phyloP scores from a whole-genome alignment of 1,140 invertebrate genomes.

The Druon quercuslanigerum region DNA sequence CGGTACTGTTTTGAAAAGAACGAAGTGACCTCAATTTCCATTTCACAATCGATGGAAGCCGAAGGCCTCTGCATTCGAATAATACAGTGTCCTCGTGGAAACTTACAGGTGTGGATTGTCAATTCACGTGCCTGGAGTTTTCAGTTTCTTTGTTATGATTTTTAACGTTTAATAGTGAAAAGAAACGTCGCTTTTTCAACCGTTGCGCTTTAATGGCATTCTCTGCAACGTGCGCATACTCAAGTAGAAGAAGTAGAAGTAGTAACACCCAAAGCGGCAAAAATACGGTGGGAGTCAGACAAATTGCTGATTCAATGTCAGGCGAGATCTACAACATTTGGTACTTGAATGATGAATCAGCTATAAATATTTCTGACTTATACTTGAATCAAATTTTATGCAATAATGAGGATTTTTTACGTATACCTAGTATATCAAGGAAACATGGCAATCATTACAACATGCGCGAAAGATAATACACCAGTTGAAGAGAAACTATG shows the following conservation, averaged over 20 bases:
- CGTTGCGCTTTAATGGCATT: not conserved
- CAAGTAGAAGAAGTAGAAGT: not conserved
- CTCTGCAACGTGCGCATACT: not conserved
- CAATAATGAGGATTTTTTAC: too few relatives aligned
- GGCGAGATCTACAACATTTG: not conserved
- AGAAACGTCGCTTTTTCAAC: not conserved
- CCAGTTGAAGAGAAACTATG: too few relatives aligned
- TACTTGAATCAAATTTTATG: not conserved
- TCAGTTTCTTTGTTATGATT: not conserved
- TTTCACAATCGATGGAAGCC: slow-evolving; percentile 23
- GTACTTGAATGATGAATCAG: not conserved
- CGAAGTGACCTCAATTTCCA: slow-evolving; percentile 9
- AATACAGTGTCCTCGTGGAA: slow-evolving; percentile 16
- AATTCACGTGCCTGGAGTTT: slow-evolving; percentile 26
- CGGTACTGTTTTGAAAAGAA: not conserved
- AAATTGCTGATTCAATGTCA: slow-evolving; percentile 21
- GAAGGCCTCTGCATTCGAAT: not conserved
- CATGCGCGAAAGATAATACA: too few relatives aligned
- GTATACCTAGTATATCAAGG: too few relatives aligned
- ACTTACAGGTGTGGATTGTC: slow-evolving; percentile 19
- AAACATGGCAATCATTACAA: too few relatives aligned
- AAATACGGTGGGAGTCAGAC: not conserved
- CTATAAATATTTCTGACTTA: not conserved
- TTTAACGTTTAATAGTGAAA: not conserved
- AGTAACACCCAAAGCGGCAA: not conserved